Base-by-base conservation (phyloP, 2,888 invertebrate genomes). In the Trichopria drosophilae region DNA sequence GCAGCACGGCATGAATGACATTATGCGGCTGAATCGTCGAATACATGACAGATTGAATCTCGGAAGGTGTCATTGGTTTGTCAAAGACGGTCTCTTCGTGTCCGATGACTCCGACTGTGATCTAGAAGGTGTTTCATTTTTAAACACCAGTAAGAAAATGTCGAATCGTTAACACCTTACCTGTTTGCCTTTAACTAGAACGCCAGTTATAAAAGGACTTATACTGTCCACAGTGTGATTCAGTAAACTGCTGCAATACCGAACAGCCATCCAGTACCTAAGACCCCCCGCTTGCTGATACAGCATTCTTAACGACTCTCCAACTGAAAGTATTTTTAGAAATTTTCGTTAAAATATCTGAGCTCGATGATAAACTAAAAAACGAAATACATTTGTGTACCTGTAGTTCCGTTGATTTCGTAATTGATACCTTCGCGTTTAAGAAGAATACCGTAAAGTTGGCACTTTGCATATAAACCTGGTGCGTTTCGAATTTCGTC, bases 171-270 rank as follows among this genome's bases (percentile, higher is more conserved):
- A 13, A 18, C 22, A n/a, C 4, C 54, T 62, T 66, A 92, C 93
- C 84, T 97, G 96, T 77, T 98, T 99, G 55, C 98, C 98, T 76
- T 95, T 91, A 31, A 99, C 99, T 37, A 99, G 82, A 59, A 99
- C 92, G 28, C 94, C 93, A 31, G 99, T 99, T 66, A 99, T 95
- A 71, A 95, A 96, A 4, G 99, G 99, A 76, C 96, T 96, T 67
- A 99, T 92, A 58, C 95, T 95, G 78, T 99, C 98, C 7, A 98
- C 97, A 47, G 93, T 89, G 76, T 98, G 97, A 75, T 86, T 86
- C 52, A 99, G 81, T 47, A 97, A 80, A 64, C 94, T 94, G 58
- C 95, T 94, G 69, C 96, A 95, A 76, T 94, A 93, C 44, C 99
- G 85, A 35, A 99, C 95, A 23, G 91, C 93, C 59, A 89, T 86